Conservation (phyloP, 2,113 vertebrate genomes). For the Harpagus bidentatus region DNA sequence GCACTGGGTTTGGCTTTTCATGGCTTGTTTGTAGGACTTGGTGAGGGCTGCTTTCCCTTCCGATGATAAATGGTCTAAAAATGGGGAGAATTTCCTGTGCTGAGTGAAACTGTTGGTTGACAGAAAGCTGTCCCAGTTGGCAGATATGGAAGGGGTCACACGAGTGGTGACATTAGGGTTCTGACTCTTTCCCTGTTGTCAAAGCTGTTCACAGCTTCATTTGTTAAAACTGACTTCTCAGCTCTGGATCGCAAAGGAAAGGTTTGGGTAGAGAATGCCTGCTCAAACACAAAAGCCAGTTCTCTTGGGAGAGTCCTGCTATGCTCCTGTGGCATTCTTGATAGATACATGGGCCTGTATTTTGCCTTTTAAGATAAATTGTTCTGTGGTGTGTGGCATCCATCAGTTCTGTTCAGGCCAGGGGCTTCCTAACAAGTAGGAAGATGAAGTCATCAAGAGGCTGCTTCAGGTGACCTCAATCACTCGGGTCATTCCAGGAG, state of each 20-base stretch:
- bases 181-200: not conserved
- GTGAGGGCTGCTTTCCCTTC: not conserved
- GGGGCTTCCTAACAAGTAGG: not conserved
- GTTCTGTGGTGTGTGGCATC: not conserved
- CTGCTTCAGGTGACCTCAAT: not conserved
- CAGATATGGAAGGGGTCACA: not conserved
- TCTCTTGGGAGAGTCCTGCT: not conserved
- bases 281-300: not conserved
- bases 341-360: not conserved
- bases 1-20: not conserved
- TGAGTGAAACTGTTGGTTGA: not conserved
- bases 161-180: not conserved
- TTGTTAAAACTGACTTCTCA: not conserved
- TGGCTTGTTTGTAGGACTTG: not conserved
- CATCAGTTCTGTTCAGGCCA: not conserved
- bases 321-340: not conserved
- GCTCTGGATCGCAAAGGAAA: fast-evolving
- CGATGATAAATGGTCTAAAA: not conserved
- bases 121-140: not conserved
- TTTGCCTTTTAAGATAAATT: not conserved
- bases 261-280: not conserved
- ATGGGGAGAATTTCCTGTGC: not conserved
- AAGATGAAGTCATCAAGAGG: not conserved
- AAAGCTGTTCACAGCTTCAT: not conserved
- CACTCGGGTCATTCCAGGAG: not conserved